These are phyloP conservation scores for Charadrius vociferus DNA, from an alignment of 2,113 vertebrate species.

Conservation along the genomic window DNA sequence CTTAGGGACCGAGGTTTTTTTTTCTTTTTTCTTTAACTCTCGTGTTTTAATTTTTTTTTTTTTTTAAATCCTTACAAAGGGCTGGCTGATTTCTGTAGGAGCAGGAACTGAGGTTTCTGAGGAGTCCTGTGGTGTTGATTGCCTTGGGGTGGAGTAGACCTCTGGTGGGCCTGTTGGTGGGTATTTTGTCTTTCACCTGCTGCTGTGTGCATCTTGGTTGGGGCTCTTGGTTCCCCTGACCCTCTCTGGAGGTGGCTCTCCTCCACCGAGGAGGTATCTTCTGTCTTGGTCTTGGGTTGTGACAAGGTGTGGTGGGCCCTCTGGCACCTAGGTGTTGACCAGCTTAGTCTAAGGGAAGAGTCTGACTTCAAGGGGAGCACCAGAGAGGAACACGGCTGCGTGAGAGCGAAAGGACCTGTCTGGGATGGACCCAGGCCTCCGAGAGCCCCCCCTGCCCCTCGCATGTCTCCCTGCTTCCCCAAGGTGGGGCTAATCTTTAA, in stretches of 20 bases:
- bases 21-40: too few relatives aligned
- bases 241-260: background rate
- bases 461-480: background rate
- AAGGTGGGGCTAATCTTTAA: background rate
- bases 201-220: background rate
- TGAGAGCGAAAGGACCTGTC: background rate
- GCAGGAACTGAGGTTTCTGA: background rate
- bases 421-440: background rate
- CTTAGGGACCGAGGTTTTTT: background rate
- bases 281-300: too few relatives aligned
- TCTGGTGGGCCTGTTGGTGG: background rate
- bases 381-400: background rate
- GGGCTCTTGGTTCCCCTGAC: background rate
- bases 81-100: background rate
- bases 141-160: background rate
- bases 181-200: too few relatives aligned
- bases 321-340: background rate
- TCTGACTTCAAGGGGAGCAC: background rate
- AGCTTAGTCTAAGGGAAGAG: too few relatives aligned
- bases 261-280: background rate
- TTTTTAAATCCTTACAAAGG: rapidly evolving
- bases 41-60: background rate
- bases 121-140: rapidly evolving
- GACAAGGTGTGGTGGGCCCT: background rate
- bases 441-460: background rate